Conservation (phyloP, 2,113 vertebrate species). For the Notarius lentiginosus region DNA sequence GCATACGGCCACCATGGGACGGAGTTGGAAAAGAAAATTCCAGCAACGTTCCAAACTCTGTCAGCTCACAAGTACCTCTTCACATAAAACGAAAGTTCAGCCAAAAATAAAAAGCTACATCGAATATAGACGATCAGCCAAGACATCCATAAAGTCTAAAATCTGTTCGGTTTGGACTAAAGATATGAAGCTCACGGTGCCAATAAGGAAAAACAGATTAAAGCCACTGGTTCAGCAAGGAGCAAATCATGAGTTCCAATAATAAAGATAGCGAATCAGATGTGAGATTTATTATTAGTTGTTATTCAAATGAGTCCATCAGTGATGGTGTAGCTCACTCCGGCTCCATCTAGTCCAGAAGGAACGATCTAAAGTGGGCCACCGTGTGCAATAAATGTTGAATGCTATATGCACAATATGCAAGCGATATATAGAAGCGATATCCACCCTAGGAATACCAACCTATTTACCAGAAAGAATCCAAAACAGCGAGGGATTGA, state of each 20-base stretch:
- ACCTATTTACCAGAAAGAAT: no score
- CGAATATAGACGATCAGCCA: neutral
- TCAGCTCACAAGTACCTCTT: neutral
- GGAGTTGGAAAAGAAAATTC: constrained; percentile 1
- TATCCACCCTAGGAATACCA: no score
- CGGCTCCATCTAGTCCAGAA: no score
- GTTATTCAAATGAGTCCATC: neutral
- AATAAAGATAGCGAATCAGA: neutral
- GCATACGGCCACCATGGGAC: neutral
- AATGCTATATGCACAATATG: no score
- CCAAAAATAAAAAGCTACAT: neutral
- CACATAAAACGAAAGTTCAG: neutral
- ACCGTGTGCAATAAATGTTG: no score
- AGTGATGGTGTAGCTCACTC: no score
- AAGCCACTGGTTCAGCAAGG: neutral
- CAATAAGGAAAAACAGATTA: neutral
- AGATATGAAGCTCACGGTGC: neutral
- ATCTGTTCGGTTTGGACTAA: neutral
- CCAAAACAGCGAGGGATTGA: no score
- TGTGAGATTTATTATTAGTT: neutral
- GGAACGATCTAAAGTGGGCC: no score
- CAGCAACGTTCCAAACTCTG: neutral
- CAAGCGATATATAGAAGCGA: no score
- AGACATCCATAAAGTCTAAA: neutral
- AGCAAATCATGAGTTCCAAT: neutral